Percentiles rank a stretch among this genome's conserved stretches.
phyloP scores from a whole-genome alignment of 37 sponge, comb jelly and placozoan species.

The Agelas oroides region DNA sequence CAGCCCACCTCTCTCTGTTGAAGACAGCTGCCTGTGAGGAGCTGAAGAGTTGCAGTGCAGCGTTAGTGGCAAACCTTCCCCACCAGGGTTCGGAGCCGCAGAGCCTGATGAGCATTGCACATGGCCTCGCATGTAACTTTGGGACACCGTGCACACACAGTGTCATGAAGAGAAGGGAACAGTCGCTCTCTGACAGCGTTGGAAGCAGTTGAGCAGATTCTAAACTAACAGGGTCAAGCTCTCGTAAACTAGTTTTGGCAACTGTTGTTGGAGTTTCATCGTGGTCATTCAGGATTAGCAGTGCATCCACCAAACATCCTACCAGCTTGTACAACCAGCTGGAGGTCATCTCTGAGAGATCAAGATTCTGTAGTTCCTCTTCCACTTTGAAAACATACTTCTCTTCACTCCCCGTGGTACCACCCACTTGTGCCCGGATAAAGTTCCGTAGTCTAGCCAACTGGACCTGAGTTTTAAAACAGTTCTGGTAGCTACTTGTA shows the following conservation, averaged over 20 bases:
- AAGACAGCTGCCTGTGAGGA: conserved; percentile 32
- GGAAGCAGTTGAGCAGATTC: background rate
- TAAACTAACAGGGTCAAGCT: background rate
- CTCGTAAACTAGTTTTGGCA: background rate
- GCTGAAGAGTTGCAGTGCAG: conserved; percentile 29
- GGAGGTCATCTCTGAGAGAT: conserved; percentile 9
- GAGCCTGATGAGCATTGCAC: conserved; percentile 58
- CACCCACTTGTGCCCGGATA: background rate
- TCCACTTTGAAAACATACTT: conserved; percentile 6
- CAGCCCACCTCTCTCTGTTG: conserved; percentile 60
- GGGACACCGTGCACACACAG: conserved; percentile 68
- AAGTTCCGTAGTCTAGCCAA: conserved; percentile 46
- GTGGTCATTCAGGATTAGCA: conserved; percentile 34
- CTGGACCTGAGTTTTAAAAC: conserved; percentile 50
- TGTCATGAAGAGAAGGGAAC: conserved; percentile 43
- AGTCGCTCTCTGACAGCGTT: conserved; percentile 42
- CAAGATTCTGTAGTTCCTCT: background rate
- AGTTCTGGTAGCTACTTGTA: conserved; percentile 22
- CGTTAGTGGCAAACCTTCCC: conserved; percentile 54
- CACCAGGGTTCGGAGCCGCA: conserved; percentile 79
- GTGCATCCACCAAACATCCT: conserved; percentile 44
- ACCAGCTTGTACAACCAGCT: conserved; percentile 52
- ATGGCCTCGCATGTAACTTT: conserved; percentile 56
- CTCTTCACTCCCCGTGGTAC: background rate
- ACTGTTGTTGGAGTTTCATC: background rate